These are phyloP conservation scores for Bibio marci DNA, from an alignment of 2,888 invertebrate genomes.

Conservation along the genomic window DNA sequence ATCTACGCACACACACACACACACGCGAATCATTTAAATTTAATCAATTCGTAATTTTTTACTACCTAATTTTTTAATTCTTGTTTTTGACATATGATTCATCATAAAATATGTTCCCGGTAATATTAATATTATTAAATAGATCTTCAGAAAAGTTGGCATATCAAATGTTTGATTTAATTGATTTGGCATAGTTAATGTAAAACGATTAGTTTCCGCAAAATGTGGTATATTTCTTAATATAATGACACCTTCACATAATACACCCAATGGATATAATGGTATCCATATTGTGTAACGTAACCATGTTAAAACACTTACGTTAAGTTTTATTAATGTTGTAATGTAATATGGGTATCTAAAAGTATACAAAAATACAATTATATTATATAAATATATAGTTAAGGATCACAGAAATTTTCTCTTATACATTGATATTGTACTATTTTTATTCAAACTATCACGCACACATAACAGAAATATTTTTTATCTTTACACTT, in stretches of 20 bases:
- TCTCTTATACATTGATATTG: no score
- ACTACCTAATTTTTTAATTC: constrained; percentile 45
- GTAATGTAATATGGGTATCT: constrained; percentile 89
- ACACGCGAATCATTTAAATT: no score
- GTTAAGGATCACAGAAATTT: constrained; percentile 4
- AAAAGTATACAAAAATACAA: constrained; percentile 16
- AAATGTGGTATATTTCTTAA: constrained; percentile 76
- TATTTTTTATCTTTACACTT: no score
- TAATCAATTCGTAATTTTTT: no score
- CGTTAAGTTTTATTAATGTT: constrained; percentile 55
- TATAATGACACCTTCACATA: constrained; percentile 70
- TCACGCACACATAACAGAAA: not conserved
- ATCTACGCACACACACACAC: no score
- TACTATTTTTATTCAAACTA: not conserved
- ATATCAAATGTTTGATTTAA: constrained; percentile 79
- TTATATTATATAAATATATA: constrained; percentile 3
- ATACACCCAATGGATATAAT: constrained; percentile 76
- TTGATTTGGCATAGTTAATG: constrained; percentile 60
- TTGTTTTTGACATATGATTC: constrained; percentile 65
- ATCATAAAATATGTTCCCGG: constrained; percentile 64
- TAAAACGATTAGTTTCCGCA: constrained; percentile 64
- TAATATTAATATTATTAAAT: constrained; percentile 56
- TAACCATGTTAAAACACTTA: constrained; percentile 71
- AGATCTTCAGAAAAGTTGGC: constrained; percentile 58
- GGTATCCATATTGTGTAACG: constrained; percentile 89